These are phyloP conservation scores for Acrobasis suavella DNA, from an alignment of 2,888 invertebrate species.

Conservation along the genomic window DNA sequence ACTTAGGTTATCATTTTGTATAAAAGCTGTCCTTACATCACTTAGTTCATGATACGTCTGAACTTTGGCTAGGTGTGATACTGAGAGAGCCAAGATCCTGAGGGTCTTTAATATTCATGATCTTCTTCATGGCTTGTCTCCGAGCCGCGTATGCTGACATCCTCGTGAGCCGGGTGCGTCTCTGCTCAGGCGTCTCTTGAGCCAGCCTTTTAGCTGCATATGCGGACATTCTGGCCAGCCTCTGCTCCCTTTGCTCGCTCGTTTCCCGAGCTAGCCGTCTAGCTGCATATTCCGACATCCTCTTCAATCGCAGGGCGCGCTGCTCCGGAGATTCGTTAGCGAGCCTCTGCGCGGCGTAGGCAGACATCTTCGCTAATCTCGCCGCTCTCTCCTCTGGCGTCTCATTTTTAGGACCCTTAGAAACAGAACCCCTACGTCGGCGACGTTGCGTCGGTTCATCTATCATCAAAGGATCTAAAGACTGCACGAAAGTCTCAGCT, in stretches of 20 bases:
- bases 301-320: slow-evolving; percentile 59
- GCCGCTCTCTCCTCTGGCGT: slow-evolving; percentile 59
- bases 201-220: slow-evolving; percentile 73
- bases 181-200: slow-evolving; percentile 66
- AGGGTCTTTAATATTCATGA: slow-evolving; percentile 27
- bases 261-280: slow-evolving; percentile 65
- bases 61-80: slow-evolving; percentile 46
- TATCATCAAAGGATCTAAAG: slow-evolving; percentile 47
- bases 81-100: slow-evolving; percentile 24
- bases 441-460: slow-evolving; percentile 33
- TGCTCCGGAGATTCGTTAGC: slow-evolving; percentile 71
- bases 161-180: slow-evolving; percentile 57
- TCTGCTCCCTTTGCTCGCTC: slow-evolving; percentile 62
- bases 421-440: slow-evolving; percentile 43
- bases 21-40: neutral
- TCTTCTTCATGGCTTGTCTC: slow-evolving; percentile 63
- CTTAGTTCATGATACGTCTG: slow-evolving; percentile 27
- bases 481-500: slow-evolving; percentile 39
- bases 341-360: slow-evolving; percentile 70
- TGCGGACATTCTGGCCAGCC: slow-evolving; percentile 72
- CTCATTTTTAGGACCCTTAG: slow-evolving; percentile 45
- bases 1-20: neutral
- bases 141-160: slow-evolving; percentile 75
- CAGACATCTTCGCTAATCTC: slow-evolving; percentile 71
- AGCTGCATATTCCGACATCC: slow-evolving; percentile 76